These are phyloP conservation scores for Cyphomyrus discorhynchus DNA, from an alignment of 2,113 vertebrate species.

Conservation along the genomic window DNA sequence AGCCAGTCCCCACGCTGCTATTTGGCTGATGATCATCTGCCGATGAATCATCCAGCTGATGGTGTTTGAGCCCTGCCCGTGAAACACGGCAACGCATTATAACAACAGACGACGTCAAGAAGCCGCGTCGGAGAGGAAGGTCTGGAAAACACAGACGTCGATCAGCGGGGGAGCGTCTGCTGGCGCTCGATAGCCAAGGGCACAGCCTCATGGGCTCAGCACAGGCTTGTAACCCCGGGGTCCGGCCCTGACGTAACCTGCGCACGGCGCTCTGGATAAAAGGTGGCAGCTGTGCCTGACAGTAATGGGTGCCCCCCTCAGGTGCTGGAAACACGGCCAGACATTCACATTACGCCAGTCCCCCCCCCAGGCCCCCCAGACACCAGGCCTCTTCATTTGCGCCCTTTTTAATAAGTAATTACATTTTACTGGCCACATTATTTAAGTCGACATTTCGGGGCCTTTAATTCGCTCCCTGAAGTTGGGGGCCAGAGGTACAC, in stretches of 20 bases:
- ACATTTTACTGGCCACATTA: constrained; percentile 32
- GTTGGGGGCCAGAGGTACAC: constrained; percentile 31
- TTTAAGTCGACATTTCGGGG: constrained; percentile 36
- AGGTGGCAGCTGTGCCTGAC: not conserved
- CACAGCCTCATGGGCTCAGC: not conserved
- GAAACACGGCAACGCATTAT: not conserved
- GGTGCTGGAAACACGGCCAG: constrained; percentile 5
- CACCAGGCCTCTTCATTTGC: constrained; percentile 14
- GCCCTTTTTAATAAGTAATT: constrained; percentile 29
- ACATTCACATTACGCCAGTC: constrained; percentile 3
- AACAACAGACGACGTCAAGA: not conserved
- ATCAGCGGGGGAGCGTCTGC: not conserved
- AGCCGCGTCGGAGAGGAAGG: not conserved
- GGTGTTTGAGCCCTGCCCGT: not conserved
- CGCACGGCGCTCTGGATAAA: not conserved
- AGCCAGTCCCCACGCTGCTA: not conserved
- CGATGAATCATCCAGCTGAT: not conserved
- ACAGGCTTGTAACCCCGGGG: not conserved
- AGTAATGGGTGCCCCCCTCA: not conserved
- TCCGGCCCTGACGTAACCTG: not conserved
- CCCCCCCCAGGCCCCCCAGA: not conserved
- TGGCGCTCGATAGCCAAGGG: not conserved
- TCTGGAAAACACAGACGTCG: not conserved
- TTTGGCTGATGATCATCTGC: not conserved
- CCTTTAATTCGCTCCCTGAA: constrained; percentile 37